These are phyloP conservation scores for Epinephelus malabaricus DNA, from an alignment of 2,797 vertebrate genomes.

Conservation along the genomic window DNA sequence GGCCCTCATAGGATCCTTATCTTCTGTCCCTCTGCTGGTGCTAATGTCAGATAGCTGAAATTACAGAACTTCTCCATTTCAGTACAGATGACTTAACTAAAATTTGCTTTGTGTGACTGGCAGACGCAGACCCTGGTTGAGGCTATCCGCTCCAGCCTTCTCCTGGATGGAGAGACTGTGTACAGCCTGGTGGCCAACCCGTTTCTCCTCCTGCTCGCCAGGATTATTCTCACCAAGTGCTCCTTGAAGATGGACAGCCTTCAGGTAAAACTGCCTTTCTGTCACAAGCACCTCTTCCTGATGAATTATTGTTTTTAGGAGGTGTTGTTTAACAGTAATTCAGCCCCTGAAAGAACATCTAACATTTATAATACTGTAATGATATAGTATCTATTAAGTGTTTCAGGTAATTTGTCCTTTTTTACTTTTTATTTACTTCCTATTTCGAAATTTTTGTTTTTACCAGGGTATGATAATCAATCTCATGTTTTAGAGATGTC, in stretches of 20 bases:
- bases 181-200: slow-evolving; percentile 92
- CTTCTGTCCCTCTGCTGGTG: background rate
- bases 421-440: too few relatives aligned
- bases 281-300: background rate
- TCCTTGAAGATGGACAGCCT: slow-evolving; percentile 86
- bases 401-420: too few relatives aligned
- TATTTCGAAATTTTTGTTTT: too few relatives aligned
- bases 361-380: background rate
- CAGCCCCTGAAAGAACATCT: background rate
- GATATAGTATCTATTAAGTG: too few relatives aligned
- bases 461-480: too few relatives aligned
- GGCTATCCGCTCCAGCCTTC: slow-evolving; percentile 83
- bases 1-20: too few relatives aligned
- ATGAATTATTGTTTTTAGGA: too few relatives aligned
- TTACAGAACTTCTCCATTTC: background rate
- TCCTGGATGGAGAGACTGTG: slow-evolving; percentile 93
- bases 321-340: background rate
- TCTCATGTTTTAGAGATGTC: too few relatives aligned
- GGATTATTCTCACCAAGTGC: slow-evolving; percentile 88
- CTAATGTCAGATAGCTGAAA: background rate
- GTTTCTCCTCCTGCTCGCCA: slow-evolving; percentile 90
- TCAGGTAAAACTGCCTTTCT: slow-evolving; percentile 85
- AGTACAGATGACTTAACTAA: background rate
- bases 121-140: slow-evolving; percentile 79
- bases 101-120: background rate